Conservation (phyloP, 2,797 vertebrate genomes). For the Australoheros facetus region DNA sequence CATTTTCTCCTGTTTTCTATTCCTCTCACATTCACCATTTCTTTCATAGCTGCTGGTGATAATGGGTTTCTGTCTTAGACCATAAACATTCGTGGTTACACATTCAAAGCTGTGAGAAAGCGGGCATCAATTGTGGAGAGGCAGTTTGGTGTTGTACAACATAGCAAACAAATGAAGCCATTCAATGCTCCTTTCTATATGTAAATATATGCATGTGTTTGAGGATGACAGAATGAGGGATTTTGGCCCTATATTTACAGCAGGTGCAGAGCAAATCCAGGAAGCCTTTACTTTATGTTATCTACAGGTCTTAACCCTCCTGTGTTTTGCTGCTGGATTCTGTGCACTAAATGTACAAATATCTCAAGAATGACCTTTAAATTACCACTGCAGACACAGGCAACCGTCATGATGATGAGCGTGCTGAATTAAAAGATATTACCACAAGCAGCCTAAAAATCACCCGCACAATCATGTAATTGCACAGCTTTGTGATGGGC, state of each 20-base stretch:
- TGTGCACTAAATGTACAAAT: not conserved
- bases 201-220: constrained; percentile 57
- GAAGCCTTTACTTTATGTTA: constrained; percentile 2
- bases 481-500: not conserved
- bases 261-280: not conserved
- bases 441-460: constrained; percentile 27
- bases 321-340: not conserved
- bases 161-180: constrained; percentile 39
- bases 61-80: constrained; percentile 55
- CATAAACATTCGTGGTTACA: constrained; percentile 39
- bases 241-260: not conserved
- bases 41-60: constrained; percentile 34
- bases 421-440: constrained; percentile 35
- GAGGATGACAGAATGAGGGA: constrained; percentile 1
- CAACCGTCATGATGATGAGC: constrained; percentile 28
- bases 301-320: not conserved
- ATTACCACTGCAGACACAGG: constrained; percentile 7
- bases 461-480: constrained; percentile 39
- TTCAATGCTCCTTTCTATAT: constrained; percentile 47
- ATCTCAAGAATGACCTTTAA: constrained; percentile 25
- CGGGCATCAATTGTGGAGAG: constrained; percentile 14
- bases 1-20: constrained; percentile 30
- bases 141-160: constrained; percentile 32
- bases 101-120: constrained; percentile 21
- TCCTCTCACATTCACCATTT: constrained; percentile 21